These are phyloP conservation scores for Tretioscincus oriximinensis DNA, from an alignment of 2,113 vertebrate species.

Conservation along the genomic window DNA sequence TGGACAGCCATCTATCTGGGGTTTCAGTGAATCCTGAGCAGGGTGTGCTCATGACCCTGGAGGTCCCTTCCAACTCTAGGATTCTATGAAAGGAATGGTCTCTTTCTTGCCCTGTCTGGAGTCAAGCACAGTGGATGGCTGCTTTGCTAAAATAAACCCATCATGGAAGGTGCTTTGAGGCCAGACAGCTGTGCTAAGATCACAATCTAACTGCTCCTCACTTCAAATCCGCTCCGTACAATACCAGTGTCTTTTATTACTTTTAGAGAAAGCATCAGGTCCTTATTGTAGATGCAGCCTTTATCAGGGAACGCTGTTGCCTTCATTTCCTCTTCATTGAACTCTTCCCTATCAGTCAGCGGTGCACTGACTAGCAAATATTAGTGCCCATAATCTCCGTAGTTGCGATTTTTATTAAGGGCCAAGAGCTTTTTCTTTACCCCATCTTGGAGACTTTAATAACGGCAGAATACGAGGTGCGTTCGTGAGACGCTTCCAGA, in stretches of 20 bases:
- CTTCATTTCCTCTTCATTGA: conserved; percentile 72
- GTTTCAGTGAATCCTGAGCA: no score
- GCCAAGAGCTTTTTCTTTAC: conserved; percentile 42
- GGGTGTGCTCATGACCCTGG: no score
- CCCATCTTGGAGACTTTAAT: conserved; percentile 19
- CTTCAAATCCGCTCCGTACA: conserved; percentile 61
- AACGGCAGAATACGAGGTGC: not conserved
- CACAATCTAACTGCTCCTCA: conserved; percentile 61
- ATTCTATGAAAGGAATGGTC: no score
- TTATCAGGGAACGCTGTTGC: conserved; percentile 66
- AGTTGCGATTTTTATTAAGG: conserved; percentile 64
- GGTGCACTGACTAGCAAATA: conserved; percentile 58
- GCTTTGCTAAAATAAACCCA: not conserved
- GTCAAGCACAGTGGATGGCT: conserved; percentile 11
- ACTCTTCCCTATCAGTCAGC: conserved; percentile 57
- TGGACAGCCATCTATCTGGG: no score
- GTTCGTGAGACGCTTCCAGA: not conserved
- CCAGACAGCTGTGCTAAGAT: conserved; percentile 47
- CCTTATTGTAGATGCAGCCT: conserved; percentile 57
- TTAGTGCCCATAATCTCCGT: conserved; percentile 55
- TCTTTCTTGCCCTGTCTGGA: not conserved
- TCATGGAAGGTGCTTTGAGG: conserved; percentile 27
- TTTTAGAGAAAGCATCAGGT: conserved; percentile 55
- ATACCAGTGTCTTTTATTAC: conserved; percentile 67
- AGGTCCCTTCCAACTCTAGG: no score